These are phyloP conservation scores for Tetranychus urticae DNA, from an alignment of 1,140 invertebrate genomes.

Conservation along the genomic window DNA sequence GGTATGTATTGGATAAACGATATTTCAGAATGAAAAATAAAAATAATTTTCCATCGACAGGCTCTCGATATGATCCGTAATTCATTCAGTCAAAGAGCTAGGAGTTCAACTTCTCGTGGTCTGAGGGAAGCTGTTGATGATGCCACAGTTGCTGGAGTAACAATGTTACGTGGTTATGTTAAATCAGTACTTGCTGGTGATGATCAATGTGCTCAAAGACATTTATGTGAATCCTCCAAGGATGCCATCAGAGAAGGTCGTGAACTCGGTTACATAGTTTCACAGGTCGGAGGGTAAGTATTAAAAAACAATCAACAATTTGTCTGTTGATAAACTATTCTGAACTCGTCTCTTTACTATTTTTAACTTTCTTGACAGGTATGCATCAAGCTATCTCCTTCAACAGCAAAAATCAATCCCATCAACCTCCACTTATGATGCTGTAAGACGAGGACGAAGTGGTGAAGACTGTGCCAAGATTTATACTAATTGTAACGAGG, in stretches of 20 bases:
- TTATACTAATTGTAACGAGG: not conserved
- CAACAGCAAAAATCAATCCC: slow-evolving; percentile 39
- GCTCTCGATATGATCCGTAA: not conserved
- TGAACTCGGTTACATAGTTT: slow-evolving; percentile 58
- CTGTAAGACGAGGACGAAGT: slow-evolving; percentile 51
- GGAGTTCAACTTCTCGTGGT: slow-evolving; percentile 1
- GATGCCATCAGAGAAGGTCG: slow-evolving; percentile 55
- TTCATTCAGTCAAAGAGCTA: slow-evolving; percentile 1
- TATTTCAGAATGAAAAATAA: too few species aligned
- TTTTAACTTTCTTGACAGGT: slow-evolving; percentile 26
- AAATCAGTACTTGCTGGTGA: slow-evolving; percentile 46
- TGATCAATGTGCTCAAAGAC: slow-evolving; percentile 49
- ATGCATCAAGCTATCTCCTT: slow-evolving; percentile 54
- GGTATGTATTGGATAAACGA: not conserved
- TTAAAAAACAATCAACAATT: not conserved
- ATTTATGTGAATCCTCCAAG: slow-evolving; percentile 61
- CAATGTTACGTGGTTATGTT: slow-evolving; percentile 40
- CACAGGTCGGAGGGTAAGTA: slow-evolving; percentile 74
- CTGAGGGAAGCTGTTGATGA: slow-evolving; percentile 12
- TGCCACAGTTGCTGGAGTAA: slow-evolving; percentile 14
- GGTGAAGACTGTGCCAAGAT: slow-evolving; percentile 41
- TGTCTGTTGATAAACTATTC: too few species aligned
- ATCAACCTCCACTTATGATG: slow-evolving; percentile 33
- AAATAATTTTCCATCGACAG: not conserved
- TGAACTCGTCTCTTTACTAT: too few species aligned